These are phyloP conservation scores for Sebastes oblongus DNA, from an alignment of 2,797 vertebrate genomes.

Conservation along the genomic window DNA sequence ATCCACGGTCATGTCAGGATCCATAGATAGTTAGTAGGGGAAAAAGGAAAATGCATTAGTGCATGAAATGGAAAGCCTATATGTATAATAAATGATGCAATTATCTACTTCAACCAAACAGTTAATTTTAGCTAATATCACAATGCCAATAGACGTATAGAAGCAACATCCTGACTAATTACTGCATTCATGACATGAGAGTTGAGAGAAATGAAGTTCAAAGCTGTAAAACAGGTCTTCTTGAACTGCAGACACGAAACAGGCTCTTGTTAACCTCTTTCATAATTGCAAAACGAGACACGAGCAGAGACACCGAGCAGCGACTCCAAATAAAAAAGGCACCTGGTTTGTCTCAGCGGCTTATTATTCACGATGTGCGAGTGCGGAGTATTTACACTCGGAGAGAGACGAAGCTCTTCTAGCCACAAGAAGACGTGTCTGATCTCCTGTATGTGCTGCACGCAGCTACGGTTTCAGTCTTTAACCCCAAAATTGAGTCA, in stretches of 20 bases:
- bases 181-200: background rate
- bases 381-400: constrained; percentile 51
- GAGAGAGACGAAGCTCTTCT: constrained; percentile 40
- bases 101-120: background rate
- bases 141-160: background rate
- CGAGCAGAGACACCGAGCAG: constrained; percentile 45
- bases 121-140: constrained; percentile 18
- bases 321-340: constrained; percentile 37
- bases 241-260: constrained; percentile 55
- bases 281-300: constrained; percentile 61
- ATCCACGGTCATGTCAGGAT: constrained; percentile 24
- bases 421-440: constrained; percentile 55
- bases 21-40: background rate
- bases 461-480: constrained; percentile 66
- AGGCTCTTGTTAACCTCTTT: constrained; percentile 59
- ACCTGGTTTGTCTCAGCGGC: constrained; percentile 71
- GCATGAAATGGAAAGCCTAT: constrained; percentile 5
- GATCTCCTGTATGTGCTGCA: constrained; percentile 57
- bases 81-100: background rate
- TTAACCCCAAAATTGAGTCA: constrained; percentile 67
- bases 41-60: background rate
- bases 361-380: constrained; percentile 54
- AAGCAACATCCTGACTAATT: constrained; percentile 37
- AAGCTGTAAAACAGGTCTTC: constrained; percentile 26
- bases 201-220: constrained; percentile 18